These are phyloP conservation scores for Polydrusus tereticollis DNA, from an alignment of 2,888 invertebrate species.

Conservation along the genomic window DNA sequence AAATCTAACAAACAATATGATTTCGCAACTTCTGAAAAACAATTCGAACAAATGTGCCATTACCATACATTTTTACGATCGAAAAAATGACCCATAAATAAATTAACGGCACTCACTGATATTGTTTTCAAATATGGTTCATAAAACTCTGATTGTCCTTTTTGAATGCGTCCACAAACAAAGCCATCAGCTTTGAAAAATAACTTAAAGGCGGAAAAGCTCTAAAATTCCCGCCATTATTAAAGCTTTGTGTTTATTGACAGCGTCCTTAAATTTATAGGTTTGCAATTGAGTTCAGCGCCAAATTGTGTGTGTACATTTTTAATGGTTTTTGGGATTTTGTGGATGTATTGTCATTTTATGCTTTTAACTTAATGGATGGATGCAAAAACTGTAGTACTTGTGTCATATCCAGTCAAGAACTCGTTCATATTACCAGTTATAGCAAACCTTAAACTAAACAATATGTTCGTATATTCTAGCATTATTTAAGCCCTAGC, in stretches of 20 bases:
- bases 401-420: too few relatives aligned
- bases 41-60: not conserved
- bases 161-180: slow-evolving; percentile 12
- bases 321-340: not conserved
- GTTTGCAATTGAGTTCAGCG: slow-evolving; percentile 18
- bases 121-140: slow-evolving; percentile 23
- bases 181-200: slow-evolving; percentile 22
- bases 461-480: too few relatives aligned
- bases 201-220: slow-evolving; percentile 25
- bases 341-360: too few relatives aligned
- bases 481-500: too few relatives aligned
- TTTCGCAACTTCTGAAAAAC: not conserved
- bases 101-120: slow-evolving; percentile 23
- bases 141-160: slow-evolving; percentile 22
- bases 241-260: slow-evolving; percentile 25
- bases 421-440: too few relatives aligned
- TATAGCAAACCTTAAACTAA: too few relatives aligned
- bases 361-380: too few relatives aligned
- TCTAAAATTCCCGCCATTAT: slow-evolving; percentile 23
- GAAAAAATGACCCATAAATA: slow-evolving; percentile 33
- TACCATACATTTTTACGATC: not conserved
- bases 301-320: not conserved
- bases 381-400: too few relatives aligned
- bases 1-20: not conserved
- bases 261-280: slow-evolving; percentile 22